A percentile compares a stretch with the other conserved stretches of the same genome.
Conservation (phyloP, 2,113 vertebrate species). For the Bufo gargarizans region DNA sequence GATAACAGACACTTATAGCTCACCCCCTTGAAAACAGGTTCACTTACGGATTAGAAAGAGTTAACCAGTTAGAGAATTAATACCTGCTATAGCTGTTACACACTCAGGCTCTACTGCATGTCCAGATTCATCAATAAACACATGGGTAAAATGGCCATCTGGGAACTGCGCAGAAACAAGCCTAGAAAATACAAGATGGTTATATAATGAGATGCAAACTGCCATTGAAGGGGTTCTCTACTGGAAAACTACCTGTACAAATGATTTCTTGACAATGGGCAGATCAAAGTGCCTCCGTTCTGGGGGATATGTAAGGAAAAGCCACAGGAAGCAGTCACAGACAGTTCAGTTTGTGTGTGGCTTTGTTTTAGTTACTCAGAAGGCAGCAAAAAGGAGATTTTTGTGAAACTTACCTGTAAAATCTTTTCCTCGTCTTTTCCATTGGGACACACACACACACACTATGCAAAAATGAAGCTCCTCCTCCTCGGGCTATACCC, state of each 20-base stretch:
- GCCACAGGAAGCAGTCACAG: too few species aligned
- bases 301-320: too few species aligned
- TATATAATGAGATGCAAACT: background rate
- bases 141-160: conserved; percentile 81
- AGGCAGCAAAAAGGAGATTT: too few species aligned
- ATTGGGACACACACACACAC: too few species aligned
- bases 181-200: conserved; percentile 68
- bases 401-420: too few species aligned
- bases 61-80: background rate
- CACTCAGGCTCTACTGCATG: conserved; percentile 86
- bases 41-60: background rate
- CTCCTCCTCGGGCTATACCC: too few species aligned
- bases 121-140: conserved; percentile 93
- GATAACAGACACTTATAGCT: too few species aligned
- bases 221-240: background rate
- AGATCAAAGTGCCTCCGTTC: background rate
- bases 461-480: too few species aligned
- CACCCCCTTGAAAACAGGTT: too few species aligned
- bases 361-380: too few species aligned
- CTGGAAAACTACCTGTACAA: background rate
- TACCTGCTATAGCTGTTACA: conserved; percentile 83
- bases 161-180: conserved; percentile 80
- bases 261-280: background rate
- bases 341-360: too few species aligned
- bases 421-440: too few species aligned